phyloP scores from a whole-genome alignment of 2,113 vertebrate species.

The Plestiodon gilberti region DNA sequence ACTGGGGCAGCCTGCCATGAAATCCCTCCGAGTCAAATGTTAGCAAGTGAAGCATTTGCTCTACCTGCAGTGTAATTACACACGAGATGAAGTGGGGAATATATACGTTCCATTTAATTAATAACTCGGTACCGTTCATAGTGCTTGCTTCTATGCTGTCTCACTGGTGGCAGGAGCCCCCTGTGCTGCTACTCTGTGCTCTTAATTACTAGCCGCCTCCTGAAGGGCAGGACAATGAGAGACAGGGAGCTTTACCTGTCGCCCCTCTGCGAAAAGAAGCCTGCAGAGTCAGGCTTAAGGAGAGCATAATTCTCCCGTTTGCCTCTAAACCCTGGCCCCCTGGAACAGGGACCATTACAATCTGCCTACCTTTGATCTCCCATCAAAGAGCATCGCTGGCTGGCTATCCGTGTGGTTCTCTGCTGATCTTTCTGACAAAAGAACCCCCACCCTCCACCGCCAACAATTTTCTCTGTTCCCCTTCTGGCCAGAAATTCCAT shows the following conservation, averaged over 20 bases:
- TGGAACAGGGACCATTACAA: background rate
- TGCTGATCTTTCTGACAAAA: background rate
- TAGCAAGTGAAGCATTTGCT: slow-evolving; percentile 1
- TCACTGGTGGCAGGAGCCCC: background rate
- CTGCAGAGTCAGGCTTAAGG: background rate
- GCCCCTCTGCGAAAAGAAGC: background rate
- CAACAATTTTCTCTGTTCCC: too few relatives aligned
- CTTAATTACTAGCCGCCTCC: background rate
- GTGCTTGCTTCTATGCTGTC: background rate
- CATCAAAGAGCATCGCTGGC: background rate
- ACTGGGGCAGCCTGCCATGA: background rate
- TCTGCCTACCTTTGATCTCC: background rate
- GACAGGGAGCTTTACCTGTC: background rate
- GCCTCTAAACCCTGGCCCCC: background rate
- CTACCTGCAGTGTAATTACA: slow-evolving; percentile 46
- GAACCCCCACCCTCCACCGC: background rate
- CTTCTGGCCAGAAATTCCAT: background rate
- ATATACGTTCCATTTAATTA: slow-evolving; percentile 59
- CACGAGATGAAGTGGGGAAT: slow-evolving; percentile 37
- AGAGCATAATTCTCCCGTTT: background rate
- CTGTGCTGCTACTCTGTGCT: background rate
- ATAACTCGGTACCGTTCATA: slow-evolving; percentile 30
- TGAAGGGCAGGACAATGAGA: background rate
- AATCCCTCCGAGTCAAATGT: background rate
- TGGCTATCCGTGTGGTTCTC: background rate